A percentile compares a stretch with the other conserved stretches of the same genome.
phyloP scores from a whole-genome alignment of 2,113 vertebrate genomes.

The Elaphurus davidianus region DNA sequence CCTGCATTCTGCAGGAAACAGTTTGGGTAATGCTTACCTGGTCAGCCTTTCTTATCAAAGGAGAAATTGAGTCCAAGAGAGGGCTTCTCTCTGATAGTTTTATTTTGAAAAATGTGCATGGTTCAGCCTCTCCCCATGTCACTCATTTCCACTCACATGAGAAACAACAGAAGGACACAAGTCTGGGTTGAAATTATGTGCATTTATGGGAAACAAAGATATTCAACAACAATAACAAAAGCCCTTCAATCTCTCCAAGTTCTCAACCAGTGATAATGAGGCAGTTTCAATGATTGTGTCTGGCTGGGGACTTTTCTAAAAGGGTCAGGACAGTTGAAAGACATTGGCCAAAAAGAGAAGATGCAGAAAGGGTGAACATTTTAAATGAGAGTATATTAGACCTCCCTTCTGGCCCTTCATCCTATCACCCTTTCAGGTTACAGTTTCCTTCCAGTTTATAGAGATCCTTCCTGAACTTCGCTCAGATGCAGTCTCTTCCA shows the following conservation, averaged over 20 bases:
- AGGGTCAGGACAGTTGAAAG: constrained; percentile 43
- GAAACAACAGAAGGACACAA: constrained; percentile 53
- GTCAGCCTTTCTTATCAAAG: not conserved
- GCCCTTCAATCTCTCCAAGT: constrained; percentile 55
- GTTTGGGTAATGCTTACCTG: not conserved
- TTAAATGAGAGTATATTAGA: not conserved
- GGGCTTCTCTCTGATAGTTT: not conserved
- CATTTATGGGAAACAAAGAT: constrained; percentile 74
- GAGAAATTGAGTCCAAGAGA: not conserved
- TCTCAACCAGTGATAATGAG: constrained; percentile 57
- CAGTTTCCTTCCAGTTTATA: not conserved
- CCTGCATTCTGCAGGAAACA: not conserved
- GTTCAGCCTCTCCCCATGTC: not conserved
- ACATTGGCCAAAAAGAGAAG: constrained; percentile 46
- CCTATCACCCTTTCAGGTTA: not conserved
- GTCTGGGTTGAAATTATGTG: constrained; percentile 71
- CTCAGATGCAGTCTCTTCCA: not conserved
- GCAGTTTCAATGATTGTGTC: constrained; percentile 47
- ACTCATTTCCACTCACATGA: not conserved
- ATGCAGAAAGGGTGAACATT: constrained; percentile 26
- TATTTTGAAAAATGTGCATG: not conserved
- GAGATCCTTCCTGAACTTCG: not conserved
- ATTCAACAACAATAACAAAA: constrained; percentile 69
- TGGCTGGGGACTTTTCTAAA: constrained; percentile 52
- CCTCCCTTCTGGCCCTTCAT: not conserved